A percentile compares a stretch with the other conserved stretches of the same genome.
These are phyloP conservation scores for Hippoglossus hippoglossus DNA, from an alignment of 2,797 vertebrate genomes.

Conservation along the genomic window DNA sequence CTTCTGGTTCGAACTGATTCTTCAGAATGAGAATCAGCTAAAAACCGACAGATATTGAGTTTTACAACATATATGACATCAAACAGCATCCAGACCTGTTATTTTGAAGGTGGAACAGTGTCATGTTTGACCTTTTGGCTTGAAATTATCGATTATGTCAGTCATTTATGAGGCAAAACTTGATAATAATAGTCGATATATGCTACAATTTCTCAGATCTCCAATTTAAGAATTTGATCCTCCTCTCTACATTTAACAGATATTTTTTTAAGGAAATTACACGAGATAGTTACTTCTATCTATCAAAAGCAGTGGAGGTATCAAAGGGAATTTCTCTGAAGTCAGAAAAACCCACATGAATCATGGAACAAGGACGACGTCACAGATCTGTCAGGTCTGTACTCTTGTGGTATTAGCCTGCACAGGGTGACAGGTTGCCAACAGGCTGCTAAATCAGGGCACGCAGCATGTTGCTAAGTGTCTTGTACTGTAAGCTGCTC, in stretches of 20 bases:
- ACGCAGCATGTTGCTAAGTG: constrained; percentile 42
- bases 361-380: not conserved
- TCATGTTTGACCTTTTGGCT: not conserved
- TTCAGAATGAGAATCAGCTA: not conserved
- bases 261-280: too few relatives aligned
- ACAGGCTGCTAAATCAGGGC: constrained; percentile 39
- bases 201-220: too few relatives aligned
- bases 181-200: too few relatives aligned
- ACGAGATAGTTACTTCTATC: too few relatives aligned
- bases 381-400: not conserved
- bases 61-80: not conserved
- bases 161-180: too few relatives aligned
- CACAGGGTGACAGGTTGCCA: constrained; percentile 13
- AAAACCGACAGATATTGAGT: not conserved
- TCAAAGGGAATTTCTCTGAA: not conserved
- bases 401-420: not conserved
- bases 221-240: too few relatives aligned
- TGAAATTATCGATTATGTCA: too few relatives aligned
- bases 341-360: not conserved
- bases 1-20: not conserved
- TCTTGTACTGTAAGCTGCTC: constrained; percentile 67
- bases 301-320: not conserved
- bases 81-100: not conserved
- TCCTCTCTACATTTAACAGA: too few relatives aligned
- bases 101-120: not conserved